Conservation (phyloP, 2,888 invertebrate species). For the Caenorhabditis macrosperma region DNA sequence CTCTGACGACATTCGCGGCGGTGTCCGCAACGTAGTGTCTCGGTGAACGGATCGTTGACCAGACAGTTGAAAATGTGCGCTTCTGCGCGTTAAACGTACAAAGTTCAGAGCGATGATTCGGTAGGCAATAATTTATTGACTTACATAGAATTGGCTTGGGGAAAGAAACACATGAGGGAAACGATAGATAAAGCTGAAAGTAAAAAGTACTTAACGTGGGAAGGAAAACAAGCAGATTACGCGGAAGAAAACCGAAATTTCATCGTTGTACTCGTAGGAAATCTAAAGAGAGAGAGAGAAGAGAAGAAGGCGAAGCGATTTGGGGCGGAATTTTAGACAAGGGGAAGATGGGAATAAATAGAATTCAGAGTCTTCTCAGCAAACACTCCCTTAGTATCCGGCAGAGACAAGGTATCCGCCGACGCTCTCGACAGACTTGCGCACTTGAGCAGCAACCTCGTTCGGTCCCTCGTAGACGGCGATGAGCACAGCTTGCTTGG, state of each 20-base stretch:
- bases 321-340: not conserved
- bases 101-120: too few species aligned
- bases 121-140: not conserved
- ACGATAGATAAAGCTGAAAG: conserved; percentile 54
- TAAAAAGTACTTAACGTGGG: conserved; percentile 33
- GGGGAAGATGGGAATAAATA: not conserved
- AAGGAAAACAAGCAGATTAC: conserved; percentile 35
- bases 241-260: conserved; percentile 54
- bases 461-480: conserved; percentile 78
- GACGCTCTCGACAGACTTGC: conserved; percentile 77
- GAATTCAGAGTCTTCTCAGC: not conserved
- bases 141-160: not conserved
- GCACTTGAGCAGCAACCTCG: conserved; percentile 71
- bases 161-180: not conserved
- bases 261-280: conserved; percentile 51
- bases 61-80: too few species aligned
- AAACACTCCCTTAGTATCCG: conserved; percentile 70
- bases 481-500: conserved; percentile 75
- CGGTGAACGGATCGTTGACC: too few species aligned
- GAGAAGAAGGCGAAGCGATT: conserved; percentile 9
- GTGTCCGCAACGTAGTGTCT: too few species aligned
- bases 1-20: too few species aligned
- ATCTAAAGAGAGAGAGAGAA: not conserved
- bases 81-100: too few species aligned
- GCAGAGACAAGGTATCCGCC: conserved; percentile 68